These are phyloP conservation scores for Gymnogyps californianus DNA, from an alignment of 2,113 vertebrate genomes.

Conservation along the genomic window DNA sequence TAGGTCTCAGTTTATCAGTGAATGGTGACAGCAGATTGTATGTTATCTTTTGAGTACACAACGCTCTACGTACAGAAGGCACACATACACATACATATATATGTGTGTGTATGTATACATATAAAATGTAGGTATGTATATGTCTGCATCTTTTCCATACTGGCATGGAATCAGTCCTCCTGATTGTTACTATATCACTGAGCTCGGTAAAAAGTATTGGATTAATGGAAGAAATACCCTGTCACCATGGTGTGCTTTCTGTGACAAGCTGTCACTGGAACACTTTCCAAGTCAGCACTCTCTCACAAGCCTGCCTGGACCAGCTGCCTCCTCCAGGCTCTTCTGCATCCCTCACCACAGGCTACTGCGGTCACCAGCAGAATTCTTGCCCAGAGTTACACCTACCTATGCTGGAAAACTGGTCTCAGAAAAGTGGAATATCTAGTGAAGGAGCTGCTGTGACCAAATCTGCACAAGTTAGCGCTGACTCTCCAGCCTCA, in stretches of 20 bases:
- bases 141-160: neutral
- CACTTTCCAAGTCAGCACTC: neutral
- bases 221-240: neutral
- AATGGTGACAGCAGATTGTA: neutral
- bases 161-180: neutral
- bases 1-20: neutral
- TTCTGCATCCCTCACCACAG: neutral
- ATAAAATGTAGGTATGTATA: neutral
- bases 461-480: neutral
- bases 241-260: neutral
- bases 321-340: neutral
- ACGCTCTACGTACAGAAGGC: neutral
- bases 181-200: neutral
- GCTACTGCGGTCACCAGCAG: neutral
- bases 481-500: neutral
- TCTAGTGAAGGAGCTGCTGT: neutral
- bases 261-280: neutral
- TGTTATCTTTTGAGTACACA: neutral
- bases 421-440: neutral
- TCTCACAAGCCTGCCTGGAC: neutral
- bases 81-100: neutral
- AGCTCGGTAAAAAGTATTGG: neutral
- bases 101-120: no score
- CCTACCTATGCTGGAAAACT: neutral
- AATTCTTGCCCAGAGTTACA: neutral